Conservation (phyloP, 2,888 invertebrate genomes). For the Muschampia plurimacula region DNA sequence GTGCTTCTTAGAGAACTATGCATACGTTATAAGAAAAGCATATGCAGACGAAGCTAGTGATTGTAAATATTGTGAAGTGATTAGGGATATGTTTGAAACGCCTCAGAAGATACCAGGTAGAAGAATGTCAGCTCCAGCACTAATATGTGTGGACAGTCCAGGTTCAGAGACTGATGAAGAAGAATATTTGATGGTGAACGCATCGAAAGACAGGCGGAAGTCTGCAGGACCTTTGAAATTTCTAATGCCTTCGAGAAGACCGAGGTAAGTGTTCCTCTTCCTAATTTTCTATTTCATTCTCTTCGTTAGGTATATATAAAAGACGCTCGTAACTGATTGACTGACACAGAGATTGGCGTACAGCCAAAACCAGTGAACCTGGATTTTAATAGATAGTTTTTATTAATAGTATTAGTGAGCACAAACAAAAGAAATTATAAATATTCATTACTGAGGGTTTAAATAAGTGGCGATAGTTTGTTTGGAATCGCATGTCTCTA, state of each 20-base stretch:
- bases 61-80: constrained; percentile 82
- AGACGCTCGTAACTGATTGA: no score
- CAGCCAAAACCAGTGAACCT: no score
- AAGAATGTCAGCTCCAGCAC: constrained; percentile 85
- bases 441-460: no score
- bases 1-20: constrained; percentile 81
- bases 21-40: constrained; percentile 77
- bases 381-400: no score
- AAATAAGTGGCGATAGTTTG: no score
- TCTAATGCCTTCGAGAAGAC: constrained; percentile 70
- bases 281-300: background rate
- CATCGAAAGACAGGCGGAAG: constrained; percentile 77
- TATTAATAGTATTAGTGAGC: no score
- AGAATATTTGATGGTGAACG: constrained; percentile 78
- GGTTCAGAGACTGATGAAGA: constrained; percentile 78
- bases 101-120: constrained; percentile 73
- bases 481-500: no score
- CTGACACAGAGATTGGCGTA: no score
- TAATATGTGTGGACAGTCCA: constrained; percentile 76
- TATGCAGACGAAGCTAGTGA: constrained; percentile 73
- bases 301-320: background rate
- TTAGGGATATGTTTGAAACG: constrained; percentile 76
- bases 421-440: no score
- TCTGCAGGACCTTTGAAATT: constrained; percentile 82
- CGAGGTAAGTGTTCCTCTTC: constrained; percentile 63